Conservation (phyloP, 2,888 invertebrate species). For the Ctena decussata region DNA sequence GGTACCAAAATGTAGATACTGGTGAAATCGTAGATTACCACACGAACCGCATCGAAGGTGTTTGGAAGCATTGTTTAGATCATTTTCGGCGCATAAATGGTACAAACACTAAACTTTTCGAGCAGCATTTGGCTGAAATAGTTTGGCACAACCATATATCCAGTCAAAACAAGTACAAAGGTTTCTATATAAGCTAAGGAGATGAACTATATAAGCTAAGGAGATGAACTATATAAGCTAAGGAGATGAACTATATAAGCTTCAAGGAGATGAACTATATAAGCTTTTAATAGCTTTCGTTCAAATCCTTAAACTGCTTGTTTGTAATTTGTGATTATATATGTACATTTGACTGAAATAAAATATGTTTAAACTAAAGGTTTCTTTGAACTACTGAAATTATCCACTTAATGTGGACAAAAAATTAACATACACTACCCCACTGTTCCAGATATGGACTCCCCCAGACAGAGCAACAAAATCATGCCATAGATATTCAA, state of each 20-base stretch:
- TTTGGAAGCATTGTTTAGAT: slow-evolving; percentile 40
- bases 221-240: too few relatives aligned
- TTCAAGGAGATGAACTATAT: too few relatives aligned
- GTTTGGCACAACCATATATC: slow-evolving; percentile 15
- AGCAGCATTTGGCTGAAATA: slow-evolving; percentile 19
- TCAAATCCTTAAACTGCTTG: too few relatives aligned
- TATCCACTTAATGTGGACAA: not conserved
- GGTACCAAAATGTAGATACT: slow-evolving; percentile 12
- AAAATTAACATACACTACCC: not conserved
- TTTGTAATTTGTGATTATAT: too few relatives aligned
- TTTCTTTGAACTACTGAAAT: not conserved
- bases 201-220: too few relatives aligned
- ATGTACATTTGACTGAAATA: too few relatives aligned
- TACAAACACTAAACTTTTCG: slow-evolving; percentile 7
- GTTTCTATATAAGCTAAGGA: too few relatives aligned
- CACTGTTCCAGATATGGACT: not conserved
- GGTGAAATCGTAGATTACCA: slow-evolving; percentile 19
- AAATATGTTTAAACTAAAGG: too few relatives aligned
- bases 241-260: too few relatives aligned
- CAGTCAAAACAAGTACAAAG: not conserved
- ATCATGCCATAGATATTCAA: not conserved
- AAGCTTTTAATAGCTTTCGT: too few relatives aligned
- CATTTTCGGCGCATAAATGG: slow-evolving; percentile 32
- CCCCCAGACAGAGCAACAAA: not conserved
- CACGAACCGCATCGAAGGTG: slow-evolving; percentile 49